A percentile compares a stretch with the other conserved stretches of the same genome.
These are phyloP conservation scores for Eucera pruinosa DNA, from an alignment of 2,888 invertebrate genomes.

Conservation along the genomic window DNA sequence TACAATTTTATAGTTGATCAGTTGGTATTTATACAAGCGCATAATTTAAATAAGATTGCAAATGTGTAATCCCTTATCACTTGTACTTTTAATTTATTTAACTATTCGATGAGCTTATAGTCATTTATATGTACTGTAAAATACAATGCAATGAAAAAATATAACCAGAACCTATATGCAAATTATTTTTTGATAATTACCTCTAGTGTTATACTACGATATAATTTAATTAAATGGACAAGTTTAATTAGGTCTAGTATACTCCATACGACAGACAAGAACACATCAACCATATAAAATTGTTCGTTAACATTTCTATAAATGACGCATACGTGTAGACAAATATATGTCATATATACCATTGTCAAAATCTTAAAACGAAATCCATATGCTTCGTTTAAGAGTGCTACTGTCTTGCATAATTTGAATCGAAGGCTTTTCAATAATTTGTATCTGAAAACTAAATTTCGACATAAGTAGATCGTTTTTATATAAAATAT, in stretches of 20 bases:
- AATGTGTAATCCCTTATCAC: neutral
- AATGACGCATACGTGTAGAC: conserved; percentile 35
- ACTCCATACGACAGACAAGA: conserved; percentile 22
- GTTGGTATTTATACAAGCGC: conserved; percentile 40
- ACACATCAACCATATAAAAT: conserved; percentile 11
- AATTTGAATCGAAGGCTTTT: conserved; percentile 30
- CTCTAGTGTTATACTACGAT: conserved; percentile 33
- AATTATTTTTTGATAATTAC: conserved; percentile 20
- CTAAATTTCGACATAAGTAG: conserved; percentile 15
- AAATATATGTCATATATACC: conserved; percentile 32
- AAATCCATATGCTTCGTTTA: conserved; percentile 40
- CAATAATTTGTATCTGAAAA: conserved; percentile 40
- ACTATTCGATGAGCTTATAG: neutral
- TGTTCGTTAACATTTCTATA: neutral
- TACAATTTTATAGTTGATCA: conserved; percentile 27
- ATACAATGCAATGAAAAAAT: neutral
- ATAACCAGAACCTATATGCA: neutral
- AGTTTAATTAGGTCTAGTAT: conserved; percentile 36
- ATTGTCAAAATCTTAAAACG: conserved; percentile 32
- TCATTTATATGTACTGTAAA: conserved; percentile 37
- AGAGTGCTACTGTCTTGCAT: conserved; percentile 21
- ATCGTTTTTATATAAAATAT: neutral
- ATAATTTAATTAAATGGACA: conserved; percentile 34
- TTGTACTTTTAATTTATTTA: neutral
- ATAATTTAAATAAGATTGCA: conserved; percentile 23